A percentile compares a stretch with the other conserved stretches of the same genome.
These are phyloP conservation scores for Malachius bipustulatus DNA, from an alignment of 2,888 invertebrate genomes.

Conservation along the genomic window DNA sequence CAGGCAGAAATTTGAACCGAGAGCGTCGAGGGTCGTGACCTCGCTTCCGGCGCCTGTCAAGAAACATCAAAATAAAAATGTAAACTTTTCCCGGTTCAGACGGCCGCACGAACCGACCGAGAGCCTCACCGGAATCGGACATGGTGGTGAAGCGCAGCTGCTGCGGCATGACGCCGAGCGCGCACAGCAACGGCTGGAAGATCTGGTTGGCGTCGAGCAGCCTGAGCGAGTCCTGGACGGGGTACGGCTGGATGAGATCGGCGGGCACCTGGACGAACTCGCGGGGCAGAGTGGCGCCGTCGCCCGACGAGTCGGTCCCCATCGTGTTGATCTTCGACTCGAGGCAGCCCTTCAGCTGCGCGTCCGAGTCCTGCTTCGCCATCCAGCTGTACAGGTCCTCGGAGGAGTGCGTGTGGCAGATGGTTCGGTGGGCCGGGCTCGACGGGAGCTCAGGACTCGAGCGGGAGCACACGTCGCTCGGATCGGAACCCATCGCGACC, in stretches of 20 bases:
- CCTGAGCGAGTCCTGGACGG: constrained; percentile 71
- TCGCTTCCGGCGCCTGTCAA: constrained; percentile 43
- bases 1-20: constrained; percentile 76
- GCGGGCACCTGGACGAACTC: constrained; percentile 35
- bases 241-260: constrained; percentile 57
- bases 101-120: no score
- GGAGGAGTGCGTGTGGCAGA: constrained; percentile 30
- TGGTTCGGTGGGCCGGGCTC: constrained; percentile 31
- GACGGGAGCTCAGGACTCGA: constrained; percentile 35
- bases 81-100: neutral
- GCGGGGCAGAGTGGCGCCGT: constrained; percentile 42
- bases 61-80: constrained; percentile 4
- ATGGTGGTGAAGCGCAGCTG: constrained; percentile 50
- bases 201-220: constrained; percentile 87
- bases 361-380: constrained; percentile 60
- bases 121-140: constrained; percentile 31
- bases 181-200: constrained; percentile 81
- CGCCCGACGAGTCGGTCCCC: constrained; percentile 35
- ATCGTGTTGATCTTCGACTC: constrained; percentile 34
- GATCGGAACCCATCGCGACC: constrained; percentile 52
- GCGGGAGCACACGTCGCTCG: constrained; percentile 41
- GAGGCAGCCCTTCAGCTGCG: constrained; percentile 27
- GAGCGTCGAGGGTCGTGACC: constrained; percentile 66
- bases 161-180: constrained; percentile 82
- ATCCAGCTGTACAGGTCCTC: constrained; percentile 94